Percentiles rank a stretch among this genome's conserved stretches.
These are phyloP conservation scores for Onychorhynchus coronatus DNA, from an alignment of 2,113 vertebrate genomes.

Conservation along the genomic window DNA sequence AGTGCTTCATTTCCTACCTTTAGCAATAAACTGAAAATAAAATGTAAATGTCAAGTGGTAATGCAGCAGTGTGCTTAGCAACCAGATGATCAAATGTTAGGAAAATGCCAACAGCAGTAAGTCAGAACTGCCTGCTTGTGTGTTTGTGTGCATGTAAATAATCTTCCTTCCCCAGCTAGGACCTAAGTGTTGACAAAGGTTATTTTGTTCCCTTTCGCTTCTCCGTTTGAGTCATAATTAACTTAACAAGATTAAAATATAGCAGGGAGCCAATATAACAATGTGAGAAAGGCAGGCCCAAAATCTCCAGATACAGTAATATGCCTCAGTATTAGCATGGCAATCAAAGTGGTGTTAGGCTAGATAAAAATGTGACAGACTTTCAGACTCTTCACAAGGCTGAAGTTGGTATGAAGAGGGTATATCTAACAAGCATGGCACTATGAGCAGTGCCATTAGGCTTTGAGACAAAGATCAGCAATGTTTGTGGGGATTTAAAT, in stretches of 20 bases:
- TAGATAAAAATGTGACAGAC: not conserved
- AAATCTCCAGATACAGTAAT: not conserved
- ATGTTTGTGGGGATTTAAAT: not conserved
- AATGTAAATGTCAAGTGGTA: constrained; percentile 56
- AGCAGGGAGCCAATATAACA: not conserved
- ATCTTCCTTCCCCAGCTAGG: not conserved
- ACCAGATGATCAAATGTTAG: constrained; percentile 56
- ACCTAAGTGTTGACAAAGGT: not conserved
- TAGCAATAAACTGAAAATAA: constrained; percentile 50
- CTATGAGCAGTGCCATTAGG: not conserved
- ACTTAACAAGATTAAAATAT: not conserved
- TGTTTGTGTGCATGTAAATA: not conserved
- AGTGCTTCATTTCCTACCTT: constrained; percentile 45
- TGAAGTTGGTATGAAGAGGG: not conserved
- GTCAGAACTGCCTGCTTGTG: not conserved
- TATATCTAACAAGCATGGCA: not conserved
- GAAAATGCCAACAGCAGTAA: constrained; percentile 51
- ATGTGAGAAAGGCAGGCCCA: not conserved
- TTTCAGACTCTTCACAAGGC: not conserved
- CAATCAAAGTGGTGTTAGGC: not conserved
- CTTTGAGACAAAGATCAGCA: not conserved
- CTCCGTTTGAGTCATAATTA: not conserved
- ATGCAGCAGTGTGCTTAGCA: constrained; percentile 40
- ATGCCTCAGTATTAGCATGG: not conserved
- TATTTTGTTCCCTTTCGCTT: constrained; percentile 1